A percentile compares a stretch with the other conserved stretches of the same genome.
Conservation (phyloP, 1,140 invertebrate species). For the Eurosta solidaginis region DNA sequence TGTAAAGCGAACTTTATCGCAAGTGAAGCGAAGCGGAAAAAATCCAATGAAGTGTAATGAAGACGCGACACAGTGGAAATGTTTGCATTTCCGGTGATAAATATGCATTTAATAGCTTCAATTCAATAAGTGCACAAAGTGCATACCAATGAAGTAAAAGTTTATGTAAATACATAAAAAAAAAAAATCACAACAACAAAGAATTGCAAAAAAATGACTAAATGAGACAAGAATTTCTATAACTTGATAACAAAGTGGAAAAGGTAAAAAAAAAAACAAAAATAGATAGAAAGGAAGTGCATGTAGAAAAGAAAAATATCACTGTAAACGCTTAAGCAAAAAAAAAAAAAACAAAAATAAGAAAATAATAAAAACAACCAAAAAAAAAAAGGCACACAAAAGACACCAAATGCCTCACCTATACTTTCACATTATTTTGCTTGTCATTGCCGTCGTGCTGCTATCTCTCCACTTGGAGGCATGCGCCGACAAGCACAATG, state of each 20-base stretch:
- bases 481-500: neutral
- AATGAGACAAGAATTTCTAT: neutral
- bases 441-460: neutral
- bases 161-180: neutral
- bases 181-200: neutral
- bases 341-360: neutral
- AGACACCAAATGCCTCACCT: neutral
- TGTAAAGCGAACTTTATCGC: neutral
- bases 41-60: neutral
- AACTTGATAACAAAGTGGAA: neutral
- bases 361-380: neutral
- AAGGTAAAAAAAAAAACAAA: neutral
- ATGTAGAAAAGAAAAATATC: neutral
- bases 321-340: neutral
- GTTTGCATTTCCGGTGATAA: conserved; percentile 15
- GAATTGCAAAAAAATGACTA: neutral
- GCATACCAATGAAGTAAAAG: no score
- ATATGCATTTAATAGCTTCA: conserved; percentile 7
- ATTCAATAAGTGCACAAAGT: neutral
- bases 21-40: neutral
- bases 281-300: neutral
- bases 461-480: neutral
- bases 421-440: neutral
- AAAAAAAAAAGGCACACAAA: no score
- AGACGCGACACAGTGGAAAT: neutral